Evolutionary conservation across 2,888 invertebrate genomes (phyloP).

Genomic region (Tenthredo livida): DNA sequence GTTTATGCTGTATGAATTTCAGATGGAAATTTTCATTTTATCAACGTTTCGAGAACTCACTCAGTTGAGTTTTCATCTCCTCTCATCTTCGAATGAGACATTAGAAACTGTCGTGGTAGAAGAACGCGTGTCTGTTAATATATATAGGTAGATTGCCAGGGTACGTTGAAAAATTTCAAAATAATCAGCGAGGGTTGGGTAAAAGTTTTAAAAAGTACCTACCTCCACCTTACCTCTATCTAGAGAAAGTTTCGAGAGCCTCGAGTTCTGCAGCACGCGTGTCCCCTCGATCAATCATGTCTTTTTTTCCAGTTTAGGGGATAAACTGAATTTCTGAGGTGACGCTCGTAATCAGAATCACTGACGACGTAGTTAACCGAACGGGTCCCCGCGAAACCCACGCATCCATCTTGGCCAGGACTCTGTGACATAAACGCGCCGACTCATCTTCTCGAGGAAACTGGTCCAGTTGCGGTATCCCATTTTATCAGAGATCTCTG

Average conservation of each 20-base stretch:
- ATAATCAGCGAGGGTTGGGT: slow-evolving; percentile 12
- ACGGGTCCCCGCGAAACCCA: slow-evolving; percentile 46
- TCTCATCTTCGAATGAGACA: not conserved
- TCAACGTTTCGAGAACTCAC: not conserved
- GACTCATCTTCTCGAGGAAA: slow-evolving; percentile 23
- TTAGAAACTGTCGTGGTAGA: not conserved
- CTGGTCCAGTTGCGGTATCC: slow-evolving; percentile 13
- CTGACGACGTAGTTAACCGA: slow-evolving; percentile 50
- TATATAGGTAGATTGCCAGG: not conserved
- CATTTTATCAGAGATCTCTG: slow-evolving; percentile 20
- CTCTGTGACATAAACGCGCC: slow-evolving; percentile 33
- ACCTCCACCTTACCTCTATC: not conserved
- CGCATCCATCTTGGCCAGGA: slow-evolving; percentile 40
- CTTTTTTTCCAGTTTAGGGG: slow-evolving; percentile 37
- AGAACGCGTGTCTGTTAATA: not conserved
- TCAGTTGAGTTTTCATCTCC: not conserved
- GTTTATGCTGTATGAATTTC: not conserved
- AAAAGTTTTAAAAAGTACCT: slow-evolving; percentile 33
- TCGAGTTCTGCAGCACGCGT: not conserved
- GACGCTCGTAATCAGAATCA: slow-evolving; percentile 51
- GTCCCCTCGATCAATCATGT: slow-evolving; percentile 43
- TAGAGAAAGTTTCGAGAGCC: slow-evolving; percentile 21
- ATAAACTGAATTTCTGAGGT: slow-evolving; percentile 45
- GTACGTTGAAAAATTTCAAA: slow-evolving; percentile 15
- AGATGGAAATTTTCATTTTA: not conserved